Evolutionary conservation across 2,888 invertebrate species (phyloP).

Genomic region (Pristionchus fissidentatus): DNA sequence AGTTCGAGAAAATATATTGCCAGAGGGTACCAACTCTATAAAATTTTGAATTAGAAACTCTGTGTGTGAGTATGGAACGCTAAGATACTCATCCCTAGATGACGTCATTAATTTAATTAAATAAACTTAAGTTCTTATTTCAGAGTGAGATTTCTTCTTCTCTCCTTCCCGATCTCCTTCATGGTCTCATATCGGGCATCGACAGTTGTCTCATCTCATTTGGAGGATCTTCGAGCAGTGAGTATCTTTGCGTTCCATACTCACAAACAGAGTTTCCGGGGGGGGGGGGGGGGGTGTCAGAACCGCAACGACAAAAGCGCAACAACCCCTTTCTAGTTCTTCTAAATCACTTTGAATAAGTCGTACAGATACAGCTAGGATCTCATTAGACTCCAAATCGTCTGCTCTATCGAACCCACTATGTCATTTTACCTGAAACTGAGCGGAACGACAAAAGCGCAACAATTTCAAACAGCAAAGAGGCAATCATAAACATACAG

Average conservation of each 20-base stretch:
- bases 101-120: not conserved
- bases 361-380: too few species aligned
- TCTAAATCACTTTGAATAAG: too few species aligned
- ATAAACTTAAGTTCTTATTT: slow-evolving; percentile 68
- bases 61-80: not conserved
- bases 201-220: slow-evolving; percentile 78
- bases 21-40: not conserved
- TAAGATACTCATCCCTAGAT: not conserved
- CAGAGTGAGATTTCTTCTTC: slow-evolving; percentile 92
- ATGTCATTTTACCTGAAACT: too few species aligned
- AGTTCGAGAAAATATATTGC: not conserved
- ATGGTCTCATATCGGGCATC: slow-evolving; percentile 81
- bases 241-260: not conserved
- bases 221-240: slow-evolving; percentile 71
- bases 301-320: too few species aligned
- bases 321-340: too few species aligned
- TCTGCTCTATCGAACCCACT: too few species aligned
- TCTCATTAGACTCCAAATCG: too few species aligned
- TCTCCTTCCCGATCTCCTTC: slow-evolving; percentile 92
- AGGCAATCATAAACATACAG: too few species aligned
- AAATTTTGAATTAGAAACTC: not conserved
- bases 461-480: too few species aligned
- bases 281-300: too few species aligned
- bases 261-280: too few species aligned
- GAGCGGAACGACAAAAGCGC: too few species aligned